Conservation (phyloP, 2,888 invertebrate genomes). For the Lamellibrachia satsuma region DNA sequence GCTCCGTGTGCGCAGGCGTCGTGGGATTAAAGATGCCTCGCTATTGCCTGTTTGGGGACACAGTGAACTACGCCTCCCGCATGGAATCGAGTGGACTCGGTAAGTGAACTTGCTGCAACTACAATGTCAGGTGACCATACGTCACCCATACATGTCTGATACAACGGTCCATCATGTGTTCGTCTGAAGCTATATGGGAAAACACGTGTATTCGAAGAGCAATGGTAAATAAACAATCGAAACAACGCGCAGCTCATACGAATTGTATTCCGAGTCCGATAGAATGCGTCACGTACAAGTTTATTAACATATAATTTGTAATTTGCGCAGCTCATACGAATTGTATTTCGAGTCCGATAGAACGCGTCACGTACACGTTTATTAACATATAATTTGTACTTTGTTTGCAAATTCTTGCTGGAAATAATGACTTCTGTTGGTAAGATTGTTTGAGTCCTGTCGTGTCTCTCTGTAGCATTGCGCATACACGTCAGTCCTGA, state of each 20-base stretch:
- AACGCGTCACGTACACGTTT: neutral
- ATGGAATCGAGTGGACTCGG: constrained; percentile 37
- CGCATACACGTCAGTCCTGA: constrained; percentile 57
- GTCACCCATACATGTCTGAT: neutral
- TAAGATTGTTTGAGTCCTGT: neutral
- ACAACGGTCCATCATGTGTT: neutral
- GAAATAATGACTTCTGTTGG: neutral
- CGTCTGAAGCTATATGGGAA: neutral
- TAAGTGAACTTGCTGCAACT: constrained; percentile 18
- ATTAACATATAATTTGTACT: neutral
- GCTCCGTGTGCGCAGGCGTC: constrained; percentile 33
- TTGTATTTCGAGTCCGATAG: too few species aligned
- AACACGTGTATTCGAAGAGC: neutral
- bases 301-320: neutral
- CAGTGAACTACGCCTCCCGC: constrained; percentile 36
- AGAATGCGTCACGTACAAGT: too few species aligned
- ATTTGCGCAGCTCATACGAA: neutral
- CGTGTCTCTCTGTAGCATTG: constrained; percentile 43
- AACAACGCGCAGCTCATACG: neutral
- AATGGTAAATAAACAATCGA: neutral
- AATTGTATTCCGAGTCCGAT: neutral
- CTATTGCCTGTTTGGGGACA: constrained; percentile 37
- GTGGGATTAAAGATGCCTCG: constrained; percentile 36
- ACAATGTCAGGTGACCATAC: neutral
- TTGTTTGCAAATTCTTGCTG: neutral